These are phyloP conservation scores for Coecobrya sp. DNA, from an alignment of 2,888 invertebrate genomes.

Conservation along the genomic window DNA sequence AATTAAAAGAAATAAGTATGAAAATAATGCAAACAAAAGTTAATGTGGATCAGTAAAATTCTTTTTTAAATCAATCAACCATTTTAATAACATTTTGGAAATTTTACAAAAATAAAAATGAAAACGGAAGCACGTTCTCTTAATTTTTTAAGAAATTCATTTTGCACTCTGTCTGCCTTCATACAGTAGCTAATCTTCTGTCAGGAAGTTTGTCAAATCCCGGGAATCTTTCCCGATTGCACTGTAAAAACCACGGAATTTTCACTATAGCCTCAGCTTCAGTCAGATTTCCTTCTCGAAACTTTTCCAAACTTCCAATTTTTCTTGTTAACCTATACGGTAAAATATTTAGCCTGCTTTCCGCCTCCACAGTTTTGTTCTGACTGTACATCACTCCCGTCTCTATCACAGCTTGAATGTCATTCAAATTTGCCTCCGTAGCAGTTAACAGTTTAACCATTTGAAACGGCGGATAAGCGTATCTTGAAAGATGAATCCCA, in stretches of 20 bases:
- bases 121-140: no score
- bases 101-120: no score
- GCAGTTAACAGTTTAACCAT: constrained; percentile 49
- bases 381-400: background rate
- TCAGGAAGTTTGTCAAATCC: constrained; percentile 35
- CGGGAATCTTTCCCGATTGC: constrained; percentile 71
- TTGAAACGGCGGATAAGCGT: constrained; percentile 72
- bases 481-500: constrained; percentile 72
- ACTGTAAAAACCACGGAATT: constrained; percentile 75
- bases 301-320: background rate
- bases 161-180: no score
- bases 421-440: constrained; percentile 8
- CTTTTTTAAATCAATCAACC: no score
- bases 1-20: no score
- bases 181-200: no score
- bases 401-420: background rate
- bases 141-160: no score
- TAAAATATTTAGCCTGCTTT: background rate
- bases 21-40: no score
- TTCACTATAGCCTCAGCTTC: constrained; percentile 40
- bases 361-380: background rate
- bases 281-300: background rate
- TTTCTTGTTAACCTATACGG: background rate
- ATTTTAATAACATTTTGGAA: no score
- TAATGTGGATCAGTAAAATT: no score